These are phyloP conservation scores for Drosophila neonasuta DNA, from an alignment of 2,888 invertebrate genomes.

Conservation along the genomic window DNA sequence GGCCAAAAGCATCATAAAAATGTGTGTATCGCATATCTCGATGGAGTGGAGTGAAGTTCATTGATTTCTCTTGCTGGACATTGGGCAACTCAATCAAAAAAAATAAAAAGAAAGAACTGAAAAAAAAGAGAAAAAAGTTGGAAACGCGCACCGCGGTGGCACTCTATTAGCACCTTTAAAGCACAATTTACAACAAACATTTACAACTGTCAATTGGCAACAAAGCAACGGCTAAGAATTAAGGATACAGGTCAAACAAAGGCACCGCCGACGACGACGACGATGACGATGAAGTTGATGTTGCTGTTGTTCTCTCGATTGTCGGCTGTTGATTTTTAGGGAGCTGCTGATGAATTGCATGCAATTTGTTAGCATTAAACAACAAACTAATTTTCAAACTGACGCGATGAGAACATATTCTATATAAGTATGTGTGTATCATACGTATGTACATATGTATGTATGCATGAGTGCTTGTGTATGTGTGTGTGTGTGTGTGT, in stretches of 20 bases:
- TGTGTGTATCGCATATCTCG: conserved; percentile 41
- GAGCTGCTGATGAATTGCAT: conserved; percentile 66
- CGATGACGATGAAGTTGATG: background rate
- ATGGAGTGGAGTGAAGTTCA: conserved; percentile 60
- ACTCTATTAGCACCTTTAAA: conserved; percentile 79
- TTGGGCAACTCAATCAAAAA: conserved; percentile 58
- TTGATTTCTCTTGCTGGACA: conserved; percentile 59
- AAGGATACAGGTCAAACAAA: conserved; percentile 72
- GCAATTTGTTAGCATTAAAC: conserved; percentile 75
- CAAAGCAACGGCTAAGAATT: conserved; percentile 66
- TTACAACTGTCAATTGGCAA: conserved; percentile 80
- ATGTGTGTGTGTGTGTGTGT: conserved; percentile 23
- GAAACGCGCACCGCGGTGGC: conserved; percentile 76
- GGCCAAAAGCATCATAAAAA: conserved; percentile 71
- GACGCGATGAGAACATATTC: conserved; percentile 60
- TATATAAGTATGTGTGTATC: conserved; percentile 20
- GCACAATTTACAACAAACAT: conserved; percentile 78
- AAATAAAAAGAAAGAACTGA: too few species aligned
- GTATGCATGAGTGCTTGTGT: conserved; percentile 9
- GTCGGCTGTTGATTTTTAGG: conserved; percentile 42
- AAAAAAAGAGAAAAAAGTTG: conserved; percentile 35
- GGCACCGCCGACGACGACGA: conserved; percentile 57
- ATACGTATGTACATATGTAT: conserved; percentile 5
- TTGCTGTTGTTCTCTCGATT: conserved; percentile 12
- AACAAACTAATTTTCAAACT: conserved; percentile 66